Conservation (phyloP, 2,888 invertebrate genomes). For the Cinara cedri region DNA sequence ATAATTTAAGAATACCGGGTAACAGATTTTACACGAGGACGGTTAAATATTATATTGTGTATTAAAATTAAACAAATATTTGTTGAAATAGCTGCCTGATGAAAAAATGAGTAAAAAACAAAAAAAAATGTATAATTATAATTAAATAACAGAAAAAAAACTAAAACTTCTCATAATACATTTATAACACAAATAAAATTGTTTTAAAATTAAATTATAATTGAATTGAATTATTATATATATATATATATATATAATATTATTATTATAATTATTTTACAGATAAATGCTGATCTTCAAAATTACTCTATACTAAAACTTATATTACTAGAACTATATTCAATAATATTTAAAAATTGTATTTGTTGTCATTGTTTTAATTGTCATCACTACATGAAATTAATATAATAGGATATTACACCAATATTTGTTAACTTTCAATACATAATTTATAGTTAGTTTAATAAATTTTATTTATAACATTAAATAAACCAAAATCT, state of each 20-base stretch:
- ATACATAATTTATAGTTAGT: too few relatives aligned
- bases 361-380: neutral
- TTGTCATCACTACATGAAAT: neutral
- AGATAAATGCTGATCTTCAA: neutral
- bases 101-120: neutral
- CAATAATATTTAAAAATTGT: neutral
- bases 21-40: neutral
- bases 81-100: neutral
- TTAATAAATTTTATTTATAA: too few relatives aligned
- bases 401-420: neutral
- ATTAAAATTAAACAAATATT: conserved; percentile 11
- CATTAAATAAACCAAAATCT: too few relatives aligned
- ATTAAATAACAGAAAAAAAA: neutral
- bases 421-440: too few relatives aligned
- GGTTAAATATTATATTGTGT: neutral
- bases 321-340: neutral
- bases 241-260: too few relatives aligned
- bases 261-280: neutral
- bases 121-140: neutral
- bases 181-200: neutral
- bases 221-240: too few relatives aligned
- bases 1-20: neutral
- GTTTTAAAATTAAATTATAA: neutral
- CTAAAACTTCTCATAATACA: neutral
- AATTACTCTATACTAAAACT: neutral